Conservation (phyloP, 2,113 vertebrate species). For the Callocephalon fimbriatum region DNA sequence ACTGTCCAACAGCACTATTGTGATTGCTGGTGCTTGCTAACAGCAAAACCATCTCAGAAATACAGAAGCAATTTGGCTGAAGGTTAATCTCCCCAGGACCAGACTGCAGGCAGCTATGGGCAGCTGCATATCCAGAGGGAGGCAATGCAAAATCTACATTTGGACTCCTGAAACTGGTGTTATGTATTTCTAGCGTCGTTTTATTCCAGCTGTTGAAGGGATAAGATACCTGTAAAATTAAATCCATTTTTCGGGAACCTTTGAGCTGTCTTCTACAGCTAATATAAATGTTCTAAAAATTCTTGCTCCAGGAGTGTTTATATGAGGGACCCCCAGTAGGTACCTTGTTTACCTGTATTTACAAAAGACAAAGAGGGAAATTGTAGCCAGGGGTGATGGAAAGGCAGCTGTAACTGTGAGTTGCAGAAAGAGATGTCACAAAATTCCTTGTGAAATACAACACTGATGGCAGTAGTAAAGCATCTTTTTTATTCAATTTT, state of each 20-base stretch:
- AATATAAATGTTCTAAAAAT: not conserved
- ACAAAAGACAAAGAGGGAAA: not conserved
- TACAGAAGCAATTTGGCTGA: conserved; percentile 4
- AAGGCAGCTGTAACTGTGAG: not conserved
- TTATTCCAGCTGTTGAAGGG: not conserved
- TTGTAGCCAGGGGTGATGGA: not conserved
- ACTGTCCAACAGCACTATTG: not conserved
- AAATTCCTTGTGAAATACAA: not conserved
- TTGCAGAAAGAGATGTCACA: not conserved
- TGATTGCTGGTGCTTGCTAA: not conserved
- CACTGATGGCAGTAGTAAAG: not conserved
- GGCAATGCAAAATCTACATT: not conserved
- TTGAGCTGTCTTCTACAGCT: not conserved
- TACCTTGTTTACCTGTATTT: not conserved
- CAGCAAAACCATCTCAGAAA: not conserved
- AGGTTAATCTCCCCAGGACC: not conserved
- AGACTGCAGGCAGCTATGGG: not conserved
- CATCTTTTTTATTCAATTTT: not conserved
- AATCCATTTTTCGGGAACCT: not conserved
- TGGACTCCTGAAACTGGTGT: not conserved
- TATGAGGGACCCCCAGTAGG: fast-evolving
- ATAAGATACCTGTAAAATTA: not conserved
- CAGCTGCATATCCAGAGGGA: not conserved
- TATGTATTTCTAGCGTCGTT: not conserved
- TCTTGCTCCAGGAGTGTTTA: not conserved